These are phyloP conservation scores for Rhineura floridana DNA, from an alignment of 2,113 vertebrate species.

Conservation along the genomic window DNA sequence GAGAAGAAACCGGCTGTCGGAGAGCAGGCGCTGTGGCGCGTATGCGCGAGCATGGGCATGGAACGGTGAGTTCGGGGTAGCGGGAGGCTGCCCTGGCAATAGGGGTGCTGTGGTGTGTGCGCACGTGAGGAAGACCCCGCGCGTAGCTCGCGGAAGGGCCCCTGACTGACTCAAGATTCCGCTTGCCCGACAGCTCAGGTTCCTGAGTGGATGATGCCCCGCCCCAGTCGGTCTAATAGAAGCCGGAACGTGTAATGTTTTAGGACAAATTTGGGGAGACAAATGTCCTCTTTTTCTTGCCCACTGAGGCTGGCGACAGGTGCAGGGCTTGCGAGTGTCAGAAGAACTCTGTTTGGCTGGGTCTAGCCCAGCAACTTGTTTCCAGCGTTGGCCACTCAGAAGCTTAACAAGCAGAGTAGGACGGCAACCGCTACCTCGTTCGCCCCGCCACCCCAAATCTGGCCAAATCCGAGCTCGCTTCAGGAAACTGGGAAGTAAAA, in stretches of 20 bases:
- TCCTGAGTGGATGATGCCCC: not conserved
- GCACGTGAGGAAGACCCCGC: not conserved
- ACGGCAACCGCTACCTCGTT: conserved; percentile 4
- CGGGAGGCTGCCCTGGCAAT: not conserved
- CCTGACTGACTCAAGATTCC: not conserved
- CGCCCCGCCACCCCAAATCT: not conserved
- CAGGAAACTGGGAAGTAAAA: not conserved
- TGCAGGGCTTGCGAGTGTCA: not conserved
- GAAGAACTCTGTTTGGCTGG: not conserved
- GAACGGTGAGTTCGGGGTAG: conserved; percentile 20
- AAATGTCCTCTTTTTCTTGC: not conserved
- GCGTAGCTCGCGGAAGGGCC: not conserved
- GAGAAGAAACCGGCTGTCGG: not conserved
- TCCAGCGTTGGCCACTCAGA: not conserved
- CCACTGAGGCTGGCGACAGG: not conserved
- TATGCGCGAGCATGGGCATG: not conserved
- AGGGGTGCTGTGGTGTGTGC: not conserved
- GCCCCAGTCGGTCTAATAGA: no score
- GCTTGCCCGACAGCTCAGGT: not conserved
- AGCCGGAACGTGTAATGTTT: no score
- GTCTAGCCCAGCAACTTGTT: not conserved
- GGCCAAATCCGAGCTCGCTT: not conserved
- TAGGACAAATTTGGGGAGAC: no score
- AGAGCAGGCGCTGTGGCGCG: not conserved
- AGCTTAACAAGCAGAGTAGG: not conserved